Evolutionary conservation across 1,140 invertebrate genomes (phyloP).

Genomic region (Nixonia krombeini): DNA sequence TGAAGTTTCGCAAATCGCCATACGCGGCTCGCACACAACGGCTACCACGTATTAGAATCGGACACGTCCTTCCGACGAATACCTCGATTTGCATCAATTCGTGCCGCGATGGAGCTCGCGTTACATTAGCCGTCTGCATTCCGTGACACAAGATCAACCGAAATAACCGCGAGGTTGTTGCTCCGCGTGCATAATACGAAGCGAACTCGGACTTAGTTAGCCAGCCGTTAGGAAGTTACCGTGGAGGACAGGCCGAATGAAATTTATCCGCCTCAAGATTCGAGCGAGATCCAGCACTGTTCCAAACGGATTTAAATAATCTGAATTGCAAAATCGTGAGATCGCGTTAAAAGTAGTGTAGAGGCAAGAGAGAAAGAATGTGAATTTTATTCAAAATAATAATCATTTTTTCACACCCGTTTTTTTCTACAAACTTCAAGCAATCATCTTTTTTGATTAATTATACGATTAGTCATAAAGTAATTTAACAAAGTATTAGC

Average conservation of each 20-base stretch:
- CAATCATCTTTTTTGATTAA: too few species aligned
- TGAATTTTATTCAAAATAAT: too few species aligned
- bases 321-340: background rate
- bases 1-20: background rate
- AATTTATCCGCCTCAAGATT: too few species aligned
- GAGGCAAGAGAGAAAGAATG: too few species aligned
- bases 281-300: too few species aligned
- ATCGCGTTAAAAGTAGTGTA: too few species aligned
- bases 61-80: conserved; percentile 11
- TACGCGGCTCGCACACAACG: background rate
- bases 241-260: background rate
- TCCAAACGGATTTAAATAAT: background rate
- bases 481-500: too few species aligned
- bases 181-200: conserved; percentile 47
- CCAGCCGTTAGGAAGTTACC: background rate
- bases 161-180: conserved; percentile 67
- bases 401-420: too few species aligned
- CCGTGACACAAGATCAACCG: conserved; percentile 58
- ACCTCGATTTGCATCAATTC: conserved; percentile 37
- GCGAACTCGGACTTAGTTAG: background rate
- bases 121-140: conserved; percentile 52
- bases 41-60: conserved; percentile 26
- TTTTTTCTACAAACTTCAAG: too few species aligned
- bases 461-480: too few species aligned
- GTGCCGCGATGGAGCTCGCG: conserved; percentile 19